Evolutionary conservation across 1,140 invertebrate genomes (phyloP).

Genomic region (Pygmarrhopalites habei): DNA sequence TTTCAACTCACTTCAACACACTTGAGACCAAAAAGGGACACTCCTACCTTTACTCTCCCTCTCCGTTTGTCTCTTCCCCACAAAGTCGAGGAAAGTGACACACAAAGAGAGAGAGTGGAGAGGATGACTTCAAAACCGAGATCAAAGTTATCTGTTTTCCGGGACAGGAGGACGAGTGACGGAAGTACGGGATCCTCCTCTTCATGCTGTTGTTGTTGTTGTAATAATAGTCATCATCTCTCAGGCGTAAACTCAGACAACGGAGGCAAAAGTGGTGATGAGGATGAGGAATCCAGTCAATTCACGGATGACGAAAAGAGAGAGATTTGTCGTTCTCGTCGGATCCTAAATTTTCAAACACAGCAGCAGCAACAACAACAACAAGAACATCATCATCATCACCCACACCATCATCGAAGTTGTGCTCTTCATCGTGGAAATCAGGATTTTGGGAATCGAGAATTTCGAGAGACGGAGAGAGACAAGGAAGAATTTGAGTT

Average conservation of each 20-base stretch:
- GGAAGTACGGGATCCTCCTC: not conserved
- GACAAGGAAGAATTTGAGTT: conserved; percentile 34
- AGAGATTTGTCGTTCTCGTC: not conserved
- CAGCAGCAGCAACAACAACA: not conserved
- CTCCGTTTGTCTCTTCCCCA: too few relatives aligned
- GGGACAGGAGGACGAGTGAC: not conserved
- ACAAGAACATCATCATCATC: too few relatives aligned
- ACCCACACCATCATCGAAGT: too few relatives aligned
- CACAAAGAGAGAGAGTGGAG: too few relatives aligned
- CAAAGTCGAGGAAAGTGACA: too few relatives aligned
- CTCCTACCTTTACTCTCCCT: too few relatives aligned
- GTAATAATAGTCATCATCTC: not conserved
- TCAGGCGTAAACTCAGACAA: not conserved
- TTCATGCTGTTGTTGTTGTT: not conserved
- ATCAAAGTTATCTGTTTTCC: not conserved
- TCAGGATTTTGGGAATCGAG: not conserved
- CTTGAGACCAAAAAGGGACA: too few relatives aligned
- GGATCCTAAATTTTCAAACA: not conserved
- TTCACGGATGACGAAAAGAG: not conserved
- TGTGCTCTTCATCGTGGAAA: too few relatives aligned
- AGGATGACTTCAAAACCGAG: not conserved
- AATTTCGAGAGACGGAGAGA: conserved; percentile 15
- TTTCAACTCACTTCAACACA: too few relatives aligned
- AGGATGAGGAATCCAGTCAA: too few relatives aligned
- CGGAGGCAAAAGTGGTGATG: not conserved